These are phyloP conservation scores for Meleagris gallopavo DNA, from an alignment of 2,113 vertebrate genomes.

Conservation along the genomic window DNA sequence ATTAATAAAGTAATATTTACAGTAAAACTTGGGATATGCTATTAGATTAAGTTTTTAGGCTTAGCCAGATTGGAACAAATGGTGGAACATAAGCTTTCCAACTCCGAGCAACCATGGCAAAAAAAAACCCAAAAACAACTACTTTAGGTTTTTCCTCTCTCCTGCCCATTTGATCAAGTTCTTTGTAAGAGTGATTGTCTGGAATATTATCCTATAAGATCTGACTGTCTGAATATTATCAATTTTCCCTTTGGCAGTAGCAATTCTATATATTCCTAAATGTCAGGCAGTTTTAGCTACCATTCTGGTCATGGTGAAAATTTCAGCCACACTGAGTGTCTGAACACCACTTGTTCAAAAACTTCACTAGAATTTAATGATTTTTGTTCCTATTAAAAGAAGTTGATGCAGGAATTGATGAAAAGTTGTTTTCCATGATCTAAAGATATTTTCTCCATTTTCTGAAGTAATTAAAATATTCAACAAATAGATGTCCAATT, in stretches of 20 bases:
- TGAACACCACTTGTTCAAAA: not conserved
- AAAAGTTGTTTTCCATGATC: not conserved
- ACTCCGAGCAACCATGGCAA: not conserved
- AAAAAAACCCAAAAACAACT: not conserved
- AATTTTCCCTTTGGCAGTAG: not conserved
- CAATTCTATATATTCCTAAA: not conserved
- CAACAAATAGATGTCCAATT: not conserved
- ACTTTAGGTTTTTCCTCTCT: not conserved
- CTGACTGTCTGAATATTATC: too few relatives aligned
- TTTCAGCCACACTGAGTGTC: not conserved
- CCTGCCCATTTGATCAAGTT: not conserved
- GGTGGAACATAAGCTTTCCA: not conserved
- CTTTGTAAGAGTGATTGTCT: too few relatives aligned
- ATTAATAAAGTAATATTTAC: conserved; percentile 23
- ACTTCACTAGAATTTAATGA: not conserved
- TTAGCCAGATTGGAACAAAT: not conserved
- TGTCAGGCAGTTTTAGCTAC: not conserved
- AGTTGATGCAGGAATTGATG: not conserved
- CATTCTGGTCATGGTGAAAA: not conserved
- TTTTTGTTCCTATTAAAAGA: not conserved
- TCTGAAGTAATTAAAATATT: not conserved
- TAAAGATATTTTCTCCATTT: not conserved
- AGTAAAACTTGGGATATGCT: not conserved
- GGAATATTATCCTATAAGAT: too few relatives aligned
- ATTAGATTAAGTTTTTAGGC: not conserved